Conservation (phyloP, 2,888 invertebrate species). For the Eupithecia subumbrata region DNA sequence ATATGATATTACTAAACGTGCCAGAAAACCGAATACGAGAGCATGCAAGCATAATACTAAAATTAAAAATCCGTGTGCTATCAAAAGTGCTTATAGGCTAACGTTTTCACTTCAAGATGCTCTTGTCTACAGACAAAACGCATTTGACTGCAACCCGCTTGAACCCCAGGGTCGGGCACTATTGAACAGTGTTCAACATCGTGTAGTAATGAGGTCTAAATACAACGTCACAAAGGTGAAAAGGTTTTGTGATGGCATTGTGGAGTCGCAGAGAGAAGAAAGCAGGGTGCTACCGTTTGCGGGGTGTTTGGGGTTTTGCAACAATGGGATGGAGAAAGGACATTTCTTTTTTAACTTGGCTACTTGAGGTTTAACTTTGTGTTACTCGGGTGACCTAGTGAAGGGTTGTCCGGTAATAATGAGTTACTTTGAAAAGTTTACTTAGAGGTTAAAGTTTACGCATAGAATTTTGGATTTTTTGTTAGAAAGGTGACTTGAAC, state of each 20-base stretch:
- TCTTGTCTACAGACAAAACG: background rate
- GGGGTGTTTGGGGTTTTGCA: background rate
- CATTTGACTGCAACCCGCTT: constrained; percentile 20
- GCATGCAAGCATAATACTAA: background rate
- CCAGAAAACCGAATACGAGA: background rate
- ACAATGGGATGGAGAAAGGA: constrained; percentile 2
- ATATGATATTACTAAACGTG: background rate
- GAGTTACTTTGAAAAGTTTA: background rate
- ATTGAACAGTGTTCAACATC: constrained; percentile 50
- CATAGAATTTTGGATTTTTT: background rate
- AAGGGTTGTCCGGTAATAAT: background rate
- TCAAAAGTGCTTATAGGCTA: background rate
- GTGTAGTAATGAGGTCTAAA: constrained; percentile 34
- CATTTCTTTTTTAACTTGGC: background rate
- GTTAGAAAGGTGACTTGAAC: background rate
- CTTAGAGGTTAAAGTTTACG: background rate
- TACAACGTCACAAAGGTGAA: constrained; percentile 11
- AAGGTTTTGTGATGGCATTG: constrained; percentile 11
- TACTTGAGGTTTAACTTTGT: background rate
- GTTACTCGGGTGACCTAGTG: background rate
- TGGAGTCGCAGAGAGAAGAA: constrained; percentile 17
- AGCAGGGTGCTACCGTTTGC: constrained; percentile 16
- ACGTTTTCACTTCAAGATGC: background rate
- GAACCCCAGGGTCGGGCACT: constrained; percentile 30
- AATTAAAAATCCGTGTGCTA: background rate